Conservation (phyloP, 2,113 vertebrate genomes). For the Peromyscus leucopus region DNA sequence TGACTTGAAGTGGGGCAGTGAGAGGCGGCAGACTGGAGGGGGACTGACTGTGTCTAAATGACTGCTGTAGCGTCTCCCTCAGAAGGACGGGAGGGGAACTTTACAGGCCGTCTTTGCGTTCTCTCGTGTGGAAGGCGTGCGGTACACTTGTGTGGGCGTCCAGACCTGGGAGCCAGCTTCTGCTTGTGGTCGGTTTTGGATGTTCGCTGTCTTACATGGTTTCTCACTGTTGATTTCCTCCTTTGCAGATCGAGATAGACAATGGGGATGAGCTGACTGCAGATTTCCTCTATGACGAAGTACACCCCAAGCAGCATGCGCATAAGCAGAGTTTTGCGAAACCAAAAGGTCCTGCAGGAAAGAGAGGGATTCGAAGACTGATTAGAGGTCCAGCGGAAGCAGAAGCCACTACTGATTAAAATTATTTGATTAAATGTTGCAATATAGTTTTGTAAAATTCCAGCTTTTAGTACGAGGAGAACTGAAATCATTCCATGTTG, state of each 20-base stretch:
- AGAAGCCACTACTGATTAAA: conserved; percentile 90
- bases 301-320: conserved; percentile 98
- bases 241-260: conserved; percentile 95
- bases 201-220: not conserved
- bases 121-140: not conserved
- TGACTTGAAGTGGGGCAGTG: not conserved
- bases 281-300: conserved; percentile 97
- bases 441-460: conserved; percentile 79
- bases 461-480: conserved; percentile 83
- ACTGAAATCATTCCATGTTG: conserved; percentile 86
- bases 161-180: not conserved
- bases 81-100: conserved; percentile 5
- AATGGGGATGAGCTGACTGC: conserved; percentile 95
- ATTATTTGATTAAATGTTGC: conserved; percentile 61
- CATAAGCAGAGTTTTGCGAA: conserved; percentile 98
- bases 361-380: conserved; percentile 94
- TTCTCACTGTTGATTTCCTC: not conserved
- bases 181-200: conserved; percentile 3
- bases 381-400: conserved; percentile 92
- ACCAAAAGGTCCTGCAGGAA: conserved; percentile 95
- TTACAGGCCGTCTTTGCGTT: not conserved
- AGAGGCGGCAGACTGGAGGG: not conserved
- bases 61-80: not conserved
- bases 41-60: not conserved
- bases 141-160: not conserved